phyloP scores from a whole-genome alignment of 2,797 vertebrate species.

The Oreochromis grahami region DNA sequence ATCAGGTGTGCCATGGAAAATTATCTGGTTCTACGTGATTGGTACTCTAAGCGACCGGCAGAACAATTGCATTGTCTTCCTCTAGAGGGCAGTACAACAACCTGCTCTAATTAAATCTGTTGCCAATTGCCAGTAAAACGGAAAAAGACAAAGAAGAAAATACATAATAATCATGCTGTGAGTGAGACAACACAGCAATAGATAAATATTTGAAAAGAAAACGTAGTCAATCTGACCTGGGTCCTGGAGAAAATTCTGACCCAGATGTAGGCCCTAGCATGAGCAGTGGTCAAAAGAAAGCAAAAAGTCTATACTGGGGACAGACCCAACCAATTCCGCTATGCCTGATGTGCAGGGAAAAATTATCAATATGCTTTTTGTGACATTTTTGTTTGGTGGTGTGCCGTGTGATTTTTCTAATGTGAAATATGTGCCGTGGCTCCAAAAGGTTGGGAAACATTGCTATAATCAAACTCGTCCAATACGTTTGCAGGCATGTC shows the following conservation, averaged over 20 bases:
- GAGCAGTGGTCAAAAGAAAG: neutral
- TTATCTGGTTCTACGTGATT: neutral
- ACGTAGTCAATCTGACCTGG: neutral
- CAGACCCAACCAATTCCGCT: neutral
- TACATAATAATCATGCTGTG: neutral
- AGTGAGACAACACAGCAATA: neutral
- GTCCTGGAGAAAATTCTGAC: neutral
- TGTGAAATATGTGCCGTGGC: neutral
- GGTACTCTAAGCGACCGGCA: neutral
- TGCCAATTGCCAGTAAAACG: neutral
- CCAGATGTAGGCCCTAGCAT: neutral
- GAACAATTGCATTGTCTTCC: neutral
- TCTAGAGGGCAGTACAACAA: neutral
- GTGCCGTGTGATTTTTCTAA: rapidly evolving
- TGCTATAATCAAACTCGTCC: neutral
- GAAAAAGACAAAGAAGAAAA: neutral
- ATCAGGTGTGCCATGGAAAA: neutral
- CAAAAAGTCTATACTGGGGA: neutral
- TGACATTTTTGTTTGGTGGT: neutral
- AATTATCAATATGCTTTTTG: neutral
- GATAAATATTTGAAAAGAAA: neutral
- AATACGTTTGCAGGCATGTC: neutral
- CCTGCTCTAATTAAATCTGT: neutral
- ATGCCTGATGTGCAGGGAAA: rapidly evolving
- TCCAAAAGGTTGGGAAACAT: neutral